Percentiles rank a stretch among this genome's conserved stretches.
These are phyloP conservation scores for Diachasmimorpha longicaudata DNA, from an alignment of 1,140 invertebrate genomes.

Conservation along the genomic window DNA sequence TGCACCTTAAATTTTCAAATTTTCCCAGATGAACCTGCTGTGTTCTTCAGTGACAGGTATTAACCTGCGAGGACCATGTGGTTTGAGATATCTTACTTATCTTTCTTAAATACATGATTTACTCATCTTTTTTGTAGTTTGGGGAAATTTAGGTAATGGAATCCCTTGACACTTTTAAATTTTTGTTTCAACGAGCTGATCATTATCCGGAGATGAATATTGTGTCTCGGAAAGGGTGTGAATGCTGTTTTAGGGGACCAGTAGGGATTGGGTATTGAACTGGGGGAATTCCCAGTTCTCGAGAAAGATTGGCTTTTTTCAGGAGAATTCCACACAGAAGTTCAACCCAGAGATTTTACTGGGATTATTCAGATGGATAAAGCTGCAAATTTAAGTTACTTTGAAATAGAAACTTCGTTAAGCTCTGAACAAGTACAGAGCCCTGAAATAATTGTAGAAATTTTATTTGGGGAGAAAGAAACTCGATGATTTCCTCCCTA, in stretches of 20 bases:
- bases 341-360: not conserved
- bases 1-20: constrained; percentile 4
- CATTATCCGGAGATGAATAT: not conserved
- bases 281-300: not conserved
- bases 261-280: not conserved
- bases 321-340: not conserved
- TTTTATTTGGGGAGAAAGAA: too few relatives aligned
- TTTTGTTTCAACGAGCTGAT: not conserved
- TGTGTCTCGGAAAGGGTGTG: not conserved
- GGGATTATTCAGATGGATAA: not conserved
- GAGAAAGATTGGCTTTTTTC: not conserved
- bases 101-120: too few relatives aligned
- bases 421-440: too few relatives aligned
- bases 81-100: not conserved
- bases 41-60: constrained; percentile 33
- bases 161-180: not conserved
- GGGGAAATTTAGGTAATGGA: not conserved
- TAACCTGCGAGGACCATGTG: not conserved
- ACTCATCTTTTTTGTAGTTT: not conserved
- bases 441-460: too few relatives aligned
- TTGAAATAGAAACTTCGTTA: too few relatives aligned
- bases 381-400: not conserved
- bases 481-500: too few relatives aligned
- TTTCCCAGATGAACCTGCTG: constrained; percentile 52
- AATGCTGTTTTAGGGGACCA: not conserved